Evolutionary conservation across 64 coral and sea anemone species (phyloP), one percentile per base, ranked within the genome.

Genomic region (Orbicella faveolata): DNA sequence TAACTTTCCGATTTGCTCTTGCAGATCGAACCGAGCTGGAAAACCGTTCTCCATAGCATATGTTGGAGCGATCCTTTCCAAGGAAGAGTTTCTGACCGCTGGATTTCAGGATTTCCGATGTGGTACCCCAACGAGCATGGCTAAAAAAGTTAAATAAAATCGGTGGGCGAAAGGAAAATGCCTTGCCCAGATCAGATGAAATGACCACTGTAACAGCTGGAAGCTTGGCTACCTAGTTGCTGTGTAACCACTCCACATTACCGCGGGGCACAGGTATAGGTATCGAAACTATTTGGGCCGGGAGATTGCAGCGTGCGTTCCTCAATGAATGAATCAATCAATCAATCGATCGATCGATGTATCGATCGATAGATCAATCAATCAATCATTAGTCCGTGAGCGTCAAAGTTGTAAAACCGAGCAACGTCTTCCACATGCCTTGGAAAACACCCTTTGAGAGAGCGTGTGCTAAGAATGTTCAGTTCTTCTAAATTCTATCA

Each of bases 1-100:
- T 93, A 76, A 99, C 97, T 99, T 99, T 84, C 97, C 97, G 10
- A 99, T 99, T 68, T 99, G 97, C 72, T 99, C 94, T 39, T 99
- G 94, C 23, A 99, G 77, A 34, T 99, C 97, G 72, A 96, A 99
- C 39, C 97, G 85, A 13, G 94, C 85, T 44, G 97, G 97, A 89
- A 99, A 95, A 74, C 94, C 97, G 52, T 73, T 93, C 69, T 99
- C 97, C 97, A 99, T 99, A 67, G 26, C 75, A 34, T 2, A 25
- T 52, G 8, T 87, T 15, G 39, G 18, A 69, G 12, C n/a, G 30
- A n/a, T 81, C 75, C 57, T 69, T 92, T 36, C 18, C 44, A 23
- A 77, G 25, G 10, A 15, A 16, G 7, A 63, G 61, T 52, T 76
- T 76, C 87, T 63, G 52, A 35, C n/a, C 52, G 52, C 74, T 52